Evolutionary conservation across 2,797 vertebrate species (phyloP), one percentile per base, ranked within the genome.

Genomic region (Onychomys arenicola): DNA sequence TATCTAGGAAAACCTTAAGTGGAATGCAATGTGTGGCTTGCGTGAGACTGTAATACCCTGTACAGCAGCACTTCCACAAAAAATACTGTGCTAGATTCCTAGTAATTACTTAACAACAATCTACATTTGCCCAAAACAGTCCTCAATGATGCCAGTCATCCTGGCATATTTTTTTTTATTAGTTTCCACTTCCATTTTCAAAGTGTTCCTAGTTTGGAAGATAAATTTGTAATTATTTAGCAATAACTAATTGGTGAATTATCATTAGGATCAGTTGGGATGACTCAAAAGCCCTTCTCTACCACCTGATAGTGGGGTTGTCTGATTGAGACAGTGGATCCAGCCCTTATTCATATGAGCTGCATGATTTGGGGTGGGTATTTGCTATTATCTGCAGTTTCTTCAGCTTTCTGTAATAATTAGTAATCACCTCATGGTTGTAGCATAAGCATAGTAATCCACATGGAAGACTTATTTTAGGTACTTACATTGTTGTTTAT

Each of bases 371-470:
- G 78, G 52, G 13, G 43, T 78, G 80, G 65, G n/a, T 93, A 61
- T 40, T 92, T 85, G 71, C 71, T 88, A 6, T 94, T 89, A 75
- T 55, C 77, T 89, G 90, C 57, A 14, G 82, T 85, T 92, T 87
- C 16, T 37, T 92, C 29, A 37, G 78, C n/a, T 91, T 92, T 82
- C 83, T 75, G 71, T 65, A 80, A 78, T 69, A 25, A 91, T 81
- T 17, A 93, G 21, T 76, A 94, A 55, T n/a, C 27, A 34, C 32
- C 19, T 89, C 14, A 0, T 17, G 34, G 5, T 59, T 46, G 14
- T 40, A 52, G 49, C 34, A 83, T 25, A 93, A 85, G 80, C 52
- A 80, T 85, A 80, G 19, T 34, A 61, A 65, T 76, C 1, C 12
- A 93, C 3, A 8, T 76, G 43, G 82, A 16, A 34, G 40, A 21